Evolutionary conservation across 2,888 invertebrate genomes (phyloP).

Genomic region (Platerodrilus igneus): DNA sequence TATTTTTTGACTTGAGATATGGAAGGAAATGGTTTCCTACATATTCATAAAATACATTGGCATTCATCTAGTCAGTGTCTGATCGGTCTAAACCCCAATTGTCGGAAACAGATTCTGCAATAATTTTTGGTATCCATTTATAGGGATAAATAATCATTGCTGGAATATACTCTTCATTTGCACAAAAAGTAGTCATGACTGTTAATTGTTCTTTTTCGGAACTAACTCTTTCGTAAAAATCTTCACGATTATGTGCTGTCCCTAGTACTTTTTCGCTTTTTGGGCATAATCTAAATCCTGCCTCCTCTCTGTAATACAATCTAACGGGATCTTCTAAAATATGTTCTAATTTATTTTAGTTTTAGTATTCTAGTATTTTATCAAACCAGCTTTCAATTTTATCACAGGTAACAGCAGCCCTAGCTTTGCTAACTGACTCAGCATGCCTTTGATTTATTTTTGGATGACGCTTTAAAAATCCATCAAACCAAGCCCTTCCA

Average conservation of each 20-base stretch:
- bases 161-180: conserved; percentile 9
- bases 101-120: conserved; percentile 13
- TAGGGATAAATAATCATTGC: conserved; percentile 13
- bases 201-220: conserved; percentile 6
- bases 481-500: conserved; percentile 3
- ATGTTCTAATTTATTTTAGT: conserved; percentile 5
- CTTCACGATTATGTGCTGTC: neutral
- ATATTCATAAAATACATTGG: conserved; percentile 18
- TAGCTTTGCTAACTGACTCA: conserved; percentile 17
- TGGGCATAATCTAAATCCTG: conserved; percentile 4
- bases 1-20: conserved; percentile 12
- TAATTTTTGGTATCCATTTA: conserved; percentile 11
- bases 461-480: conserved; percentile 11
- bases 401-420: conserved; percentile 17
- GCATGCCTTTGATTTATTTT: conserved; percentile 12
- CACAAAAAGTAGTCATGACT: conserved; percentile 4
- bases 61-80: conserved; percentile 16
- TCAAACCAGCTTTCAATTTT: conserved; percentile 10
- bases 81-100: conserved; percentile 18
- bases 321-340: conserved; percentile 3
- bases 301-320: conserved; percentile 1
- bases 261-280: conserved; percentile 8
- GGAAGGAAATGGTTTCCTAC: conserved; percentile 15
- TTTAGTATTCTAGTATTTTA: conserved; percentile 4
- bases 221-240: conserved; percentile 5